Evolutionary conservation across 2,797 vertebrate genomes (phyloP).

Genomic region (Hephaestus fuliginosus): DNA sequence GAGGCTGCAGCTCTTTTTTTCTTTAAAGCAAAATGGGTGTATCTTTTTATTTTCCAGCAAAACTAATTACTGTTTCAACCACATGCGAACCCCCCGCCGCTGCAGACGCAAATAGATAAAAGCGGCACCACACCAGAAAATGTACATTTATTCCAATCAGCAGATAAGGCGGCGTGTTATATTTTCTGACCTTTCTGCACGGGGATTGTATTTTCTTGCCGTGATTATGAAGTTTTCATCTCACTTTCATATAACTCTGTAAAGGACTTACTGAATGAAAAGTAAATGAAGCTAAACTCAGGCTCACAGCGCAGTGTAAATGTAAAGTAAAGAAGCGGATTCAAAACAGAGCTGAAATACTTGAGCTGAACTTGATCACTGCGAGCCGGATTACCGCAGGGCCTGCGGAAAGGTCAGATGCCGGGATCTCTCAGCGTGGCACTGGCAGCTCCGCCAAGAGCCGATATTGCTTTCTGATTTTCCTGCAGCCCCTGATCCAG

Average conservation of each 20-base stretch:
- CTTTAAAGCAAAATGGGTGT: not conserved
- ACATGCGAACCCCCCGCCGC: not conserved
- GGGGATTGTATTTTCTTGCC: not conserved
- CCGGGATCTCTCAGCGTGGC: constrained; percentile 39
- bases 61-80: constrained; percentile 13
- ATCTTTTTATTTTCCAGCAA: constrained; percentile 16
- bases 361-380: constrained; percentile 52
- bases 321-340: constrained; percentile 31
- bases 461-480: constrained; percentile 68
- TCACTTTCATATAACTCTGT: not conserved
- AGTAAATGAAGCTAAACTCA: not conserved
- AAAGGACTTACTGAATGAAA: not conserved
- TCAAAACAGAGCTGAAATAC: constrained; percentile 27
- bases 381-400: constrained; percentile 53
- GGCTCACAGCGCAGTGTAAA: constrained; percentile 15
- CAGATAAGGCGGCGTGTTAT: constrained; percentile 8
- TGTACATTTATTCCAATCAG: not conserved
- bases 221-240: constrained; percentile 1
- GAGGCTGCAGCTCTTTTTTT: not conserved
- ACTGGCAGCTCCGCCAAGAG: constrained; percentile 25
- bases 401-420: constrained; percentile 39
- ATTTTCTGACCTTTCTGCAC: constrained; percentile 2
- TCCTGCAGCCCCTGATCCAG: constrained; percentile 59
- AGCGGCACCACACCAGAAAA: not conserved
- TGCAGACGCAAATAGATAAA: not conserved